These are phyloP conservation scores for Coreius guichenoti DNA, from an alignment of 2,797 vertebrate species.

Conservation along the genomic window DNA sequence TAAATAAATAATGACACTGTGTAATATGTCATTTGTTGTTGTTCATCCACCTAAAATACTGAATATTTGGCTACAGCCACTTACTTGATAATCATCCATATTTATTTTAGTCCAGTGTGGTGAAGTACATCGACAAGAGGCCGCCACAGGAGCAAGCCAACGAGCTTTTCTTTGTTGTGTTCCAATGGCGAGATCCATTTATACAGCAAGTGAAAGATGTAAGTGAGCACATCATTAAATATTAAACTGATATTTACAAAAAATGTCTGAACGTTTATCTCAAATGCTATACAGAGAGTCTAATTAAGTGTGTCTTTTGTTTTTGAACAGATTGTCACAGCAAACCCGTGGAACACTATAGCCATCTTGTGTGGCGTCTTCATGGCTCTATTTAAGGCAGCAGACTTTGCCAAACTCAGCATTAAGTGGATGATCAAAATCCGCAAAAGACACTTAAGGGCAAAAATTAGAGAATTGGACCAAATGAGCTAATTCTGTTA, in stretches of 20 bases:
- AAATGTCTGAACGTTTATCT: background rate
- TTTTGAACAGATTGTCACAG: slow-evolving; percentile 89
- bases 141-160: slow-evolving; percentile 72
- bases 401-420: slow-evolving; percentile 93
- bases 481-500: slow-evolving; percentile 76
- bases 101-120: slow-evolving; percentile 86
- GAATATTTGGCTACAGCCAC: background rate
- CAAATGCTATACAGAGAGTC: background rate
- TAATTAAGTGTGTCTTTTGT: slow-evolving; percentile 26
- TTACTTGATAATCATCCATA: background rate
- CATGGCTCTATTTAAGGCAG: slow-evolving; percentile 96
- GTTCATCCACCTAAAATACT: background rate
- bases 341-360: slow-evolving; percentile 93
- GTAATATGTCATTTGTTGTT: too few species aligned
- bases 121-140: slow-evolving; percentile 93
- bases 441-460: slow-evolving; percentile 81
- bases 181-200: slow-evolving; percentile 96
- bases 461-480: slow-evolving; percentile 81
- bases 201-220: slow-evolving; percentile 94
- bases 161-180: slow-evolving; percentile 94
- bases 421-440: slow-evolving; percentile 96
- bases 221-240: slow-evolving; percentile 65
- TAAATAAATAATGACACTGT: too few species aligned
- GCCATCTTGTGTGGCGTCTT: slow-evolving; percentile 96
- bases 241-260: background rate